Base-by-base conservation (phyloP, 2,113 vertebrate species). In the Cervus canadensis region DNA sequence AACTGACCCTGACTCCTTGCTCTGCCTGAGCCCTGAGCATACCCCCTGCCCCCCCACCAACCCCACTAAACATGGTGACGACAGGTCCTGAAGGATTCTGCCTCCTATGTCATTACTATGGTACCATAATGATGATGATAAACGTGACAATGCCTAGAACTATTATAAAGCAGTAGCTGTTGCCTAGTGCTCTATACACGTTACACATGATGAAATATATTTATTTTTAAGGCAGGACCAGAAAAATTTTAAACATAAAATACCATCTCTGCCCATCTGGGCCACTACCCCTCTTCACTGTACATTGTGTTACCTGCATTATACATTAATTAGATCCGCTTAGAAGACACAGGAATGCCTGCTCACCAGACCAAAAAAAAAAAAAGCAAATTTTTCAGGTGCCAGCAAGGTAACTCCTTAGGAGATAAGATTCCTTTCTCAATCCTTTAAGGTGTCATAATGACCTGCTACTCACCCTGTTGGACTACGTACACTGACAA, bases 41-140 rank as follows among this genome's bases (percentile, higher is more conserved):
- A 36, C 5, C 33, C 15, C 15, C 6, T 19, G 52, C 0, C 4
- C n/a, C 45, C 21, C 74, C 17, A 3, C 19, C 21, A 54, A 33
- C 2, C 5, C 11, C 21, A 33, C 76, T 71, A 71, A 33, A 74
- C 14, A 33, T 23, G 10, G 78, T 8, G 1, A 23, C 1, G 23
- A 0, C 0, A 3, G 33, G 59, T 45, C 71, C 79, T 2, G 30
- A 19, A n/a, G 79, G 33, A n/a, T 10, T 15, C 45, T 21, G 25
- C 56, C 82, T 33, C 33, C 33, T 2, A 0, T 2, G 17, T 2
- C 5, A 3, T 2, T 17, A 28, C 23, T 52, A 36, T 5, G 25
- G 50, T 4, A 26, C 71, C 36, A 43, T 15, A 7, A 3, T 43
- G 40, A 76, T 43, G 23, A 43, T 43, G 23, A 76, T 43, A 43